Percentiles rank a stretch among this genome's conserved stretches.
Conservation (phyloP, 2,888 invertebrate genomes). For the Ectemnius lituratus region DNA sequence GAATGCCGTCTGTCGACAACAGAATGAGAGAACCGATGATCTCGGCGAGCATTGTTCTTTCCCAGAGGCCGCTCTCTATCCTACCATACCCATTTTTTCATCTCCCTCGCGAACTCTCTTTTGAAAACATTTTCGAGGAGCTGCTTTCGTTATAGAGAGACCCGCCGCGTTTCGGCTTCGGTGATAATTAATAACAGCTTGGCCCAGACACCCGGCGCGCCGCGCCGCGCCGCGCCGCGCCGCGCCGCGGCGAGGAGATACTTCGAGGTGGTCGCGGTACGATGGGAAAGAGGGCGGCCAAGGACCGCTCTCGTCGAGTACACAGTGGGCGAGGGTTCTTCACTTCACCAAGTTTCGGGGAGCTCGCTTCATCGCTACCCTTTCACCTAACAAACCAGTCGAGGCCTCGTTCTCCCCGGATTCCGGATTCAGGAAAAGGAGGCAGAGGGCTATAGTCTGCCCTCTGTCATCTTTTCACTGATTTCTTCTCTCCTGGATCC, state of each 20-base stretch:
- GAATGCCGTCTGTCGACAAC: conserved; percentile 54
- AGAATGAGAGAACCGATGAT: conserved; percentile 62
- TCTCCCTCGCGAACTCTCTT: conserved; percentile 14
- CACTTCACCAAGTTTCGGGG: conserved; percentile 1
- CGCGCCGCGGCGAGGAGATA: neutral
- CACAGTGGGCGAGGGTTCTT: conserved; percentile 1
- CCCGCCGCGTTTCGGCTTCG: neutral
- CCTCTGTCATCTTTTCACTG: too few species aligned
- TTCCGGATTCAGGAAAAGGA: too few species aligned
- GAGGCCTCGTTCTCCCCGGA: too few species aligned
- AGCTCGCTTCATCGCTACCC: neutral
- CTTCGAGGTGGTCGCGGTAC: neutral
- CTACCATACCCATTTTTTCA: conserved; percentile 8
- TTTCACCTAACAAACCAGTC: neutral
- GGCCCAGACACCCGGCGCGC: too few species aligned
- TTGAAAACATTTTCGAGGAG: conserved; percentile 14
- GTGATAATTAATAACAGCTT: neutral
- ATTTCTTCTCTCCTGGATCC: too few species aligned
- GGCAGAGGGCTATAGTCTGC: too few species aligned
- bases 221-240: neutral
- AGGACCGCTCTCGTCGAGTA: neutral
- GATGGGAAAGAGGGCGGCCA: neutral
- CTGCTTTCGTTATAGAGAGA: conserved; percentile 34
- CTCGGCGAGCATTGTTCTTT: conserved; percentile 45
- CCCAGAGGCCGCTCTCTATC: conserved; percentile 24